Evolutionary conservation across 1,140 invertebrate species (phyloP).

Genomic region (Pseudomyrmex sp.): DNA sequence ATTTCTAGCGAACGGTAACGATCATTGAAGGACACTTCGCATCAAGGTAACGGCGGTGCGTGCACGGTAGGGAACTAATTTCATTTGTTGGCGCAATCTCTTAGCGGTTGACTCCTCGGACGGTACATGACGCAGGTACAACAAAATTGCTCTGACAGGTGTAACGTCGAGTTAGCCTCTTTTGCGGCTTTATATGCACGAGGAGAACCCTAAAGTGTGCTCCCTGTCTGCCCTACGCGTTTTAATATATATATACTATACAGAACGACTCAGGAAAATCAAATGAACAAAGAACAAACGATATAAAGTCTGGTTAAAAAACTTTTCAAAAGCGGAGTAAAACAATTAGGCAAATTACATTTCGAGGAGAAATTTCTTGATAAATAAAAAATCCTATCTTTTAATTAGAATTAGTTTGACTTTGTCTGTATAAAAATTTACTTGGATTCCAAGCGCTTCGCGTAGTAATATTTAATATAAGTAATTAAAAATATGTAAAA

Average conservation of each 20-base stretch:
- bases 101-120: slow-evolving; percentile 76
- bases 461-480: not conserved
- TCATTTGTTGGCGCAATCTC: slow-evolving; percentile 76
- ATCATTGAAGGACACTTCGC: slow-evolving; percentile 56
- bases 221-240: slow-evolving; percentile 2
- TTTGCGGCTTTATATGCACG: slow-evolving; percentile 43
- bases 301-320: not conserved
- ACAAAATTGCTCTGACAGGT: slow-evolving; percentile 77
- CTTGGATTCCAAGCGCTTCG: no score
- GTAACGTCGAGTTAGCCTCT: slow-evolving; percentile 74
- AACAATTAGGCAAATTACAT: not conserved
- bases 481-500: not conserved
- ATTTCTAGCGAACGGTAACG: slow-evolving; percentile 35
- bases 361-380: no score
- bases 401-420: not conserved
- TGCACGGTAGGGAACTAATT: slow-evolving; percentile 66
- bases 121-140: slow-evolving; percentile 76
- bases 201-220: slow-evolving; percentile 16
- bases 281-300: not conserved
- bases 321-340: not conserved
- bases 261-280: not conserved
- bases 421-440: not conserved
- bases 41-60: slow-evolving; percentile 48
- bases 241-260: not conserved
- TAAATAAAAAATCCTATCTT: not conserved